Base-by-base conservation (phyloP, 2,797 vertebrate species). In the Malacoraja senta region DNA sequence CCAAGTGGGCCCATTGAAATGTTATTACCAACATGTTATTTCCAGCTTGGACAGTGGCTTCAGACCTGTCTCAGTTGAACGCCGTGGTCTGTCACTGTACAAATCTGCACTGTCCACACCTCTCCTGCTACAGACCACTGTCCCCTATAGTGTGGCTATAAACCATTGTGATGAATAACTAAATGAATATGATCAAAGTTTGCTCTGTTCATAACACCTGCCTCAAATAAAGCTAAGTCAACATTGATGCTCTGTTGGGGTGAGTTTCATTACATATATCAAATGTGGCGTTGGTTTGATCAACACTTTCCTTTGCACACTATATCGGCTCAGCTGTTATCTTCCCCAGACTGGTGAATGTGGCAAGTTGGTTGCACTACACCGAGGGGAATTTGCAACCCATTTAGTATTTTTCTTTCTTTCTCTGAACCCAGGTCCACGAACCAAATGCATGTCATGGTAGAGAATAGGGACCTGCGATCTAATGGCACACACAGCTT, bases 121-220 rank as follows among this genome's bases (percentile, higher is more conserved):
- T 74, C 32, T 91, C 71, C 12, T 44, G 44, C 12, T 53, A 74
- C 44, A 3, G 44, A 3, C 44, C 44, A 35, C 44, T 74, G 8
- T 15, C 90, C 15, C 74, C 26, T 24, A 53, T 19, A 26, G 72
- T 92, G 72, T 92, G 44, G 71, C 53, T 15, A 35, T 76, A 76
- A 76, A n/a, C 24, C 38, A 92, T 76, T 76, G 90, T 91, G 71
- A 53, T 76, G 71, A 92, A 92, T 53, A 26, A 76, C 53, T 76
- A 76, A 44, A n/a, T 53, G 38, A 71, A 53, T 88, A 88, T 88
- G 65, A 88, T 68, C 84, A 68, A 92, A 58, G 38, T 92, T 76
- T 92, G 90, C 1, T 74, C 90, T 76, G 90, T 92, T 53, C 68
- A 92, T 76, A 53, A 53, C 9, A 26, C 17, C 63, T 8, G 2